Base-by-base conservation (phyloP, 2,113 vertebrate genomes). In the Gasterosteus aculeatus region DNA sequence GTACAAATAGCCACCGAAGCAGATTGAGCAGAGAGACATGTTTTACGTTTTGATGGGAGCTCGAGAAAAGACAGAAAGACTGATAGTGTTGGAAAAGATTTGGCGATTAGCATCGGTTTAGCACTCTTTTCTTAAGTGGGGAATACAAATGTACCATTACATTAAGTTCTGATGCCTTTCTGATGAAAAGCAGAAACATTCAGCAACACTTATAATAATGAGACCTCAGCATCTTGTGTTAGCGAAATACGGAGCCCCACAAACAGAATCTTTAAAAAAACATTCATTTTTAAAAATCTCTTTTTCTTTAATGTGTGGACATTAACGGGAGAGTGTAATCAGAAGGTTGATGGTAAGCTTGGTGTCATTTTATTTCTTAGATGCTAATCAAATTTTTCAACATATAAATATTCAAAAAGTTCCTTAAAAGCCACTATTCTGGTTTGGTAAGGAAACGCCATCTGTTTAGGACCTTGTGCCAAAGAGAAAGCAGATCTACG, bases 1-100 rank as follows among this genome's bases (percentile, higher is more conserved):
- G n/a, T 85, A 87, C 89, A 88, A 76, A 90, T 84, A 88, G 58
- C 70, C 72, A 58, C 74, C 42, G 41, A 69, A 81, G 72, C 31
- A 78, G 77, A 86, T 53, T 84, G 81, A 83, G 78, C 60, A 26
- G 39, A 79, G 67, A 77, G 69, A 35, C 58, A 53, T 66, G 71
- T 85, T 78, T 83, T 79, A 69, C 58, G 59, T 82, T 59, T 29
- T 33, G 49, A 66, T 38, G 70, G 38, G 62, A 53, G 38, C 10
- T 58, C 15, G 3, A 65, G 46, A 72, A 46, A 72, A 82, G 64
- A 76, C 49, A 19, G 51, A 69, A 39, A 67, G 16, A 81, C 74
- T 65, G 73, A 78, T 82, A 22, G 33, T 7, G 49, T 19, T 72
- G 16, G 51, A 38, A 78, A 67, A 12, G 5, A 42, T 66, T 72